Base-by-base conservation (phyloP, 2,113 vertebrate genomes). In the Gobiocypris rarus region DNA sequence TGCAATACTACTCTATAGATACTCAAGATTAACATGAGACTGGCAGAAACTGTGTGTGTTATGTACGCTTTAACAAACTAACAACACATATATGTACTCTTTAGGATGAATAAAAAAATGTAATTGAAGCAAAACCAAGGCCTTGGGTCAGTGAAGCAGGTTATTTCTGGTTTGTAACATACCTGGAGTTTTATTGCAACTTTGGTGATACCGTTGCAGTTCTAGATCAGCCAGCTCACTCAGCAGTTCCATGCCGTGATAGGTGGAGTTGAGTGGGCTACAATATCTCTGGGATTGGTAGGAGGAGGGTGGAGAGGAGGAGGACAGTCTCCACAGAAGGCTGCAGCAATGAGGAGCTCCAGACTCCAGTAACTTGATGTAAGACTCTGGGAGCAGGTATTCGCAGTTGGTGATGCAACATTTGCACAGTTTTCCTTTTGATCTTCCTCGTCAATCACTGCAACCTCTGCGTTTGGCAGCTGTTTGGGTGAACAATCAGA, bases 161-260 rank as follows among this genome's bases (percentile, higher is more conserved):
- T 28, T 17, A 6, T 31, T 10, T 1, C 14, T 9, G 26, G 19
- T 38, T n/a, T 6, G 11, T 41, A 83, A 65, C 95, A 94, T 91
- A 98, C 97, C 96, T 88, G 92, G 91, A 45, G 84, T 79, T 86
- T 92, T 88, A 79, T 90, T 92, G 82, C 86, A 87, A 76, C 85
- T 89, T 86, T 87, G 93, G 83, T 87, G 91, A 73, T 91, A 94
- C 86, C 90, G 94, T 85, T 94, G 96, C 74, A 93, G 90, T 93
- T 97, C 96, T 90, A 99, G 93, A 86, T 98, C 97, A 0, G 96
- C 97, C 89, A 99, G 92, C 85, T 98, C 97, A 4, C 97, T 98
- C 83, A 99, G 96, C 88, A 99, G 95, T 89, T 96, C 95, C 43
- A 99, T 97, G 75, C 97, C 97, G 1, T 95, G 95, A 3, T 95